Evolutionary conservation across 2,797 vertebrate genomes (phyloP).

Genomic region (Mormyrops boulengeri): DNA sequence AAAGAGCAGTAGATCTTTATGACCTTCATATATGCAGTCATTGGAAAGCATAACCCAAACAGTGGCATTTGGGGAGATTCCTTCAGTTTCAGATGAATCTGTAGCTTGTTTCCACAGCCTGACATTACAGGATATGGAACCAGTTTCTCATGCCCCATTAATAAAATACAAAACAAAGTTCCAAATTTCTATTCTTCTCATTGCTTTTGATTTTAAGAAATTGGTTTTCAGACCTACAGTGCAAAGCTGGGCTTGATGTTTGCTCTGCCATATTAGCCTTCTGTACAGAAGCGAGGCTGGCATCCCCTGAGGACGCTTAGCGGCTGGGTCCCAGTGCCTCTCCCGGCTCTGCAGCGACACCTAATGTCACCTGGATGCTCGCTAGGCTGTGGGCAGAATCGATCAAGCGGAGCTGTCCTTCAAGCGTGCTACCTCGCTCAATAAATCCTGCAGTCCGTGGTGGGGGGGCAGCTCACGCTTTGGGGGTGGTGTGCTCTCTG

Average conservation of each 20-base stretch:
- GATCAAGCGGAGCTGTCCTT: background rate
- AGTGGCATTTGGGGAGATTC: background rate
- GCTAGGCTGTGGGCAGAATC: background rate
- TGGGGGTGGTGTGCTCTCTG: background rate
- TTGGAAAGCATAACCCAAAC: background rate
- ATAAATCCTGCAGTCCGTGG: background rate
- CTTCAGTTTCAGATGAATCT: background rate
- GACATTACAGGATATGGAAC: background rate
- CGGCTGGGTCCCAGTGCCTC: background rate
- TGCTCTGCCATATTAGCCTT: background rate
- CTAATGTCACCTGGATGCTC: background rate
- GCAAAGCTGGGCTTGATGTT: background rate
- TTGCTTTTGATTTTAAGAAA: background rate
- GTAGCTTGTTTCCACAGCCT: background rate
- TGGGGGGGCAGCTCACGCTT: background rate
- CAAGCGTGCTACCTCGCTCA: background rate
- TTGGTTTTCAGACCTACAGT: background rate
- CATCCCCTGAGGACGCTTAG: background rate
- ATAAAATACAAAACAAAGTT: background rate
- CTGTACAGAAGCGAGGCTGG: background rate
- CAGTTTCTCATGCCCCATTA: background rate
- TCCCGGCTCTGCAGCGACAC: background rate
- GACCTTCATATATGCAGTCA: slow-evolving; percentile 5
- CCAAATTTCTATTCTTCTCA: background rate
- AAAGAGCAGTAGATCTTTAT: background rate